phyloP scores from a whole-genome alignment of 1,140 invertebrate species.

The Bombus consobrinus region DNA sequence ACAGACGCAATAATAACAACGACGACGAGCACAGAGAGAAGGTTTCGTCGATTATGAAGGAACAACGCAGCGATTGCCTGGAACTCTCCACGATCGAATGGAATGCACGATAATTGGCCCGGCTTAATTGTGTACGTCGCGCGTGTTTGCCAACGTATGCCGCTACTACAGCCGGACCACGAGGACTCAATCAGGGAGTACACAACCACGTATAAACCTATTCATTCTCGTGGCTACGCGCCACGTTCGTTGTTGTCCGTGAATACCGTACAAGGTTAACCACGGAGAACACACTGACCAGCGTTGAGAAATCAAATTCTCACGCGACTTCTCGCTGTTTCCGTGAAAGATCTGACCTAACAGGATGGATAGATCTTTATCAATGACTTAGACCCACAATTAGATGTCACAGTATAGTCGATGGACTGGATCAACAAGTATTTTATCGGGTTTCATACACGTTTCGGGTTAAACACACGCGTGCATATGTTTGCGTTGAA shows the following conservation, averaged over 20 bases:
- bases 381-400: not conserved
- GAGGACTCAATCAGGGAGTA: slow-evolving; percentile 55
- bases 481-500: not conserved
- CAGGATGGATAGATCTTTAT: not conserved
- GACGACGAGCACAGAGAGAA: not conserved
- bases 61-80: slow-evolving; percentile 29
- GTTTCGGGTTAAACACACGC: not conserved
- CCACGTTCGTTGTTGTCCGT: not conserved
- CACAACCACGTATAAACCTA: slow-evolving; percentile 53
- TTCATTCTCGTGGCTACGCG: slow-evolving; percentile 35
- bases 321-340: not conserved
- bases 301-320: slow-evolving; percentile 50
- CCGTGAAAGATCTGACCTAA: not conserved
- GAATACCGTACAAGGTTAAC: slow-evolving; percentile 54
- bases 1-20: not conserved
- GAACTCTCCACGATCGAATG: slow-evolving; percentile 26
- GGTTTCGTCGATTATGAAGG: slow-evolving; percentile 24
- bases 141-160: slow-evolving; percentile 28
- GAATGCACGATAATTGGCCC: slow-evolving; percentile 54
- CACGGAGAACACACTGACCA: slow-evolving; percentile 6
- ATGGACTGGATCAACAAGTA: not conserved
- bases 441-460: no score
- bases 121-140: slow-evolving; percentile 52
- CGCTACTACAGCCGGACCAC: not conserved
- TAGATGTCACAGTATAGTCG: not conserved